Base-by-base conservation (phyloP, 2,113 vertebrate species). In the Ia io region DNA sequence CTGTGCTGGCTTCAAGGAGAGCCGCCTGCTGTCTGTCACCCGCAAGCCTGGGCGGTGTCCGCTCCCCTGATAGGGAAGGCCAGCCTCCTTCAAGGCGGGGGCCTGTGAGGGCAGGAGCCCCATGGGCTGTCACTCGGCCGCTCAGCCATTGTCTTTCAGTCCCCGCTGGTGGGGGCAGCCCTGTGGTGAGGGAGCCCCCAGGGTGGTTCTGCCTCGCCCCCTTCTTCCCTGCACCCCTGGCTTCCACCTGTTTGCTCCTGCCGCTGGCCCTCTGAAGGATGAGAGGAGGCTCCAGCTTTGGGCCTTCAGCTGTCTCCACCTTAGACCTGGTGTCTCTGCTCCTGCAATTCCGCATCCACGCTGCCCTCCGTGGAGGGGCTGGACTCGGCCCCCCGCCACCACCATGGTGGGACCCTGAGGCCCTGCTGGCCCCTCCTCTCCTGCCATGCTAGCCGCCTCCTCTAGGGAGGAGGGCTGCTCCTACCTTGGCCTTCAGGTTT, bases 311-410 rank as follows among this genome's bases (percentile, higher is more conserved):
- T 32, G 11, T 61, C 37, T 37, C 13, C 40, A 18, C 2, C 35
- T 20, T 5, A 30, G 16, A 17, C 49, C 1, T 1, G 49, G 11
- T 32, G 2, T 49, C 84, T 49, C 37, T 63, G 25, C 51, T 47
- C 74, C 63, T 4, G 40, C 13, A 3, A 5, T 3, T 1, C 3
- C 18, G 1, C 14, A 17, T 17, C 18, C 9, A 1, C 0, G 1
- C 61, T 2, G 2, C 18, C 49, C 51, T 28, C 51, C 6, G 32
- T n/a, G 22, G 65, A 44, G 37, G 47, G 47, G 9, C 63, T 6
- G 35, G 40, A 3, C 13, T 0, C n/a, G 0, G 32, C 37, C 20
- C n/a, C 44, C 44, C 6, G 9, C 30, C 40, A 30, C 30, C 30
- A 5, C 59, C 18, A 59, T 13, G 3, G 11, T 30, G 40, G 56